Percentiles rank a stretch among this genome's conserved stretches.
These are phyloP conservation scores for Rhizomys pruinosus DNA, from an alignment of 2,113 vertebrate genomes.

Conservation along the genomic window DNA sequence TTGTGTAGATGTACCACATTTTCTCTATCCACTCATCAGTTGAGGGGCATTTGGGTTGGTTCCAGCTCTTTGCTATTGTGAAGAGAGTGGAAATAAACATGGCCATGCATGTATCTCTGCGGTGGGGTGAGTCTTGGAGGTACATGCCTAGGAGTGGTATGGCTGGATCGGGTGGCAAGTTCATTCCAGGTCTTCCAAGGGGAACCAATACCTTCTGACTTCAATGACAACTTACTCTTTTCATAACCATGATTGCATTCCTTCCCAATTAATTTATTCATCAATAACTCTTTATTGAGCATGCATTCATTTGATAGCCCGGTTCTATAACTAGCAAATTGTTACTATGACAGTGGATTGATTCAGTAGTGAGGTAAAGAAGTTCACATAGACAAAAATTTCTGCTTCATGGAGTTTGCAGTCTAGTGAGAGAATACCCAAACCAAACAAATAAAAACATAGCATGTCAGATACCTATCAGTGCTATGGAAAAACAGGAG, in stretches of 20 bases:
- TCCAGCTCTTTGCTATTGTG: no score
- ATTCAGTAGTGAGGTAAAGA: not conserved
- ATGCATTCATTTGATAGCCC: conserved; percentile 8
- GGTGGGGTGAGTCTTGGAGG: no score
- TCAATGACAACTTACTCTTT: not conserved
- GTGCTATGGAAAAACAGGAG: not conserved
- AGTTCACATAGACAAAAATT: not conserved
- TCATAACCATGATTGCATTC: not conserved
- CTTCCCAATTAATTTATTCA: not conserved
- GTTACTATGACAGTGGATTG: not conserved
- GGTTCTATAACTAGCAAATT: conserved; percentile 6
- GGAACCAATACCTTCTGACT: conserved; percentile 12
- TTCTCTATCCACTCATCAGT: no score
- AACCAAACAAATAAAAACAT: conserved; percentile 24
- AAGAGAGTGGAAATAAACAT: no score
- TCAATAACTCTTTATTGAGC: conserved; percentile 18
- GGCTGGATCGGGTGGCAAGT: no score
- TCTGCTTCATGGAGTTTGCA: not conserved
- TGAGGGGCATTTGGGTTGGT: no score
- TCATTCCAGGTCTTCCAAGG: no score
- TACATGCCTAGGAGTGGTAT: no score
- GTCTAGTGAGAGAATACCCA: not conserved
- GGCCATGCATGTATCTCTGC: no score
- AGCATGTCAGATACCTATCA: not conserved
- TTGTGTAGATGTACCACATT: no score